phyloP scores from a whole-genome alignment of 53 echinoderm and acorn worm genomes.

The Arbacia lixula region DNA sequence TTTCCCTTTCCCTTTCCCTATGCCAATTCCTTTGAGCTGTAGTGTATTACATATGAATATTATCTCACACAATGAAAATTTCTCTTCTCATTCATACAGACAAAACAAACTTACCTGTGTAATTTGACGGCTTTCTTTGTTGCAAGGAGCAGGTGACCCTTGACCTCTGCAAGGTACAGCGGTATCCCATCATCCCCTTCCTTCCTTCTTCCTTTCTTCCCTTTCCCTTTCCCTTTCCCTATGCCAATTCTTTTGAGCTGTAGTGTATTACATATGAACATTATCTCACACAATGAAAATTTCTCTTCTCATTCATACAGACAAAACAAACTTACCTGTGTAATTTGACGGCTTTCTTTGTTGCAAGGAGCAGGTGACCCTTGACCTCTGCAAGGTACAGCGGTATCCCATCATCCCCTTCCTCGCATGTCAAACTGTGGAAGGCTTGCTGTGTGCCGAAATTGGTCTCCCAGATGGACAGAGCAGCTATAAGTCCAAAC shows the following conservation, averaged over 20 bases:
- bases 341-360: not conserved
- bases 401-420: constrained; percentile 1
- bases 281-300: too few relatives aligned
- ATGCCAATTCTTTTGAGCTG: too few relatives aligned
- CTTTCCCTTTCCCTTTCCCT: too few relatives aligned
- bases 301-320: too few relatives aligned
- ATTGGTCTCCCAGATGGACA: constrained; percentile 24
- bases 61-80: too few relatives aligned
- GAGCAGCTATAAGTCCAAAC: not conserved
- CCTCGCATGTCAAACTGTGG: not conserved
- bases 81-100: too few relatives aligned
- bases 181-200: constrained; percentile 8
- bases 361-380: constrained; percentile 21
- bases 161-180: constrained; percentile 1
- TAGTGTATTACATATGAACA: too few relatives aligned
- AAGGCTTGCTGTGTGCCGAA: constrained; percentile 11
- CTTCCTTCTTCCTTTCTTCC: too few relatives aligned
- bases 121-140: constrained; percentile 4
- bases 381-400: constrained; percentile 1
- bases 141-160: constrained; percentile 12
- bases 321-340: constrained; percentile 23
- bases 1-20: too few relatives aligned
- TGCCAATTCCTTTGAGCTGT: too few relatives aligned
- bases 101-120: constrained; percentile 20
- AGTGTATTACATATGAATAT: too few relatives aligned